A percentile compares a stretch with the other conserved stretches of the same genome.
Evolutionary conservation across 37 sponge, comb jelly and placozoan species (phyloP).

Genomic region (Aphrocallistes beatrix): DNA sequence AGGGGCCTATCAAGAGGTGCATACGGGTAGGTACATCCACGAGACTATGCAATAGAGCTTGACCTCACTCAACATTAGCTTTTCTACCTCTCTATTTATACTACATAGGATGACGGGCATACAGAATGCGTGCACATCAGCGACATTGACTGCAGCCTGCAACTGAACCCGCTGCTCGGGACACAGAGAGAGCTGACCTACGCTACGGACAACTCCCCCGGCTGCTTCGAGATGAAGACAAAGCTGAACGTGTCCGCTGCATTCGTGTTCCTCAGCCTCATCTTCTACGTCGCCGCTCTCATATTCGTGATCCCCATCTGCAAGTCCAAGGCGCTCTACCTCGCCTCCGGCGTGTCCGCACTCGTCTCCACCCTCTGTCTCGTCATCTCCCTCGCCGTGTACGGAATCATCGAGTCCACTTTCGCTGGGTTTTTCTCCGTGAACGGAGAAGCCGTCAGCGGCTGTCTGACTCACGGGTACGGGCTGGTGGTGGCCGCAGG

Average conservation of each 20-base stretch:
- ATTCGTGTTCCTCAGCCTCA: conserved; percentile 18
- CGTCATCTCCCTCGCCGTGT: background rate
- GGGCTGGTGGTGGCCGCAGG: conserved; percentile 50
- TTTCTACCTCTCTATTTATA: background rate
- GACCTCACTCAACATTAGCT: background rate
- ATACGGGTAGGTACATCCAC: background rate
- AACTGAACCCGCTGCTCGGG: background rate
- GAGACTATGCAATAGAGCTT: background rate
- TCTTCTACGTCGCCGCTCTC: background rate
- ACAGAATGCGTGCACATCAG: background rate
- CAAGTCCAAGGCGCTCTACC: conserved; percentile 6
- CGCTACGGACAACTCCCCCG: background rate
- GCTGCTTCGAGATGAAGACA: background rate
- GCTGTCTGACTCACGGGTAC: conserved; percentile 64
- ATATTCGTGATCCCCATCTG: conserved; percentile 15
- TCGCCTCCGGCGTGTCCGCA: background rate
- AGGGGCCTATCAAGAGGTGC: conserved; percentile 2
- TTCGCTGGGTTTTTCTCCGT: conserved; percentile 67
- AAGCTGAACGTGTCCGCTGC: conserved; percentile 11
- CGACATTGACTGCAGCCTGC: conserved; percentile 1
- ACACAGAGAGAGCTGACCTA: background rate
- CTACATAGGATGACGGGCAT: background rate
- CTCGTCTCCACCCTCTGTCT: background rate
- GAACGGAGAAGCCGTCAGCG: conserved; percentile 32
- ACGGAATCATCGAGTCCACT: background rate